Evolutionary conservation across 1,140 invertebrate genomes (phyloP), one percentile per base, ranked within the genome.

Genomic region (Steinernema khuongi): DNA sequence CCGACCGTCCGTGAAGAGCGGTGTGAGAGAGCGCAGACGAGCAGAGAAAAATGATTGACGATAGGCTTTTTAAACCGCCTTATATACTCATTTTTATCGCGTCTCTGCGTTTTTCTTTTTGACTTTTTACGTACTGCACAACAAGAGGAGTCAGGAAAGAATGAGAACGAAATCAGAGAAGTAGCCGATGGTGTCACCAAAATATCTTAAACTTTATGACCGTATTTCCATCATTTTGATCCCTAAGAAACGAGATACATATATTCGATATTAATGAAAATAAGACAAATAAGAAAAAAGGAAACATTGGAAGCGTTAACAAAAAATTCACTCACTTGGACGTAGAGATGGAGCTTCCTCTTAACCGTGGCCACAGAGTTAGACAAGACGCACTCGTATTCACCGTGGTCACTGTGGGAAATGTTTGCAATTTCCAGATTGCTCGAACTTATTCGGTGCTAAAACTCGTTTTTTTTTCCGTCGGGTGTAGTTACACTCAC

Each of bases 361-460:
- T 67, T 70, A 22, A 81, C 31, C 0, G 82, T 81, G 0, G 74
- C 82, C 0, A 83, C 73, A 17, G 80, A 71, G 76, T 82, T 83
- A 17, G 76, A 41, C 17, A 83, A 33, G 33, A 83, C 68, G 67
- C 82, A 83, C 31, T 83, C 76, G 50, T 83, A 83, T 17, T 74
- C 1, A 31, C 82, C 82, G 41, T 83, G 73, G 70, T 83, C 83
- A n/a, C 43, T 26, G 67, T 83, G 77, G 11, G 75, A 70, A 26
- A 76, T 79, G 28, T 77, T 77, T 31, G 67, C 22, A 50, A 83
- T 76, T 4, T 28, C 69, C 22, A 83, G 66, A 18, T 29, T 44
- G 11, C 41, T 70, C 29, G 71, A 67, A n/a, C 73, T 73, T 1
- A 81, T 83, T 30, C 75, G 32, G 71, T 73, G 77, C 76, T 82